These are phyloP conservation scores for Triplophysa siluroides DNA, from an alignment of 2,113 vertebrate species.

Conservation along the genomic window DNA sequence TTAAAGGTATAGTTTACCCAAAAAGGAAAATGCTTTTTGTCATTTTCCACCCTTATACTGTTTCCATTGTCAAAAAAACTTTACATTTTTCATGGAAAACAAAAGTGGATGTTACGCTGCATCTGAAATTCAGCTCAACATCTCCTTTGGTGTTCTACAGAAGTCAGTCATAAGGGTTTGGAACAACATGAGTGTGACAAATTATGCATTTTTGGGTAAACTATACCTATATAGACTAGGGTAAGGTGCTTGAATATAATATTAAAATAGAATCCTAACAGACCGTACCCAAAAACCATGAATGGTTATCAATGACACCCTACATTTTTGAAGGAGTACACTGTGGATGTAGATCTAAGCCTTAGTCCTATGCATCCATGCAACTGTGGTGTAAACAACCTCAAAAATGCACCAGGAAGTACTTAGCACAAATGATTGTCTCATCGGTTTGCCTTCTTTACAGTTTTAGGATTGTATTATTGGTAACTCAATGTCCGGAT, in stretches of 20 bases:
- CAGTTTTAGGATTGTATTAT: neutral
- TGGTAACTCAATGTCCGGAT: neutral
- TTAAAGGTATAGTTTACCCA: neutral
- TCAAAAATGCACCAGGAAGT: constrained; percentile 50
- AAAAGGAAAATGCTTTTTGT: too few relatives aligned
- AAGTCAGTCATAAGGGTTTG: too few relatives aligned
- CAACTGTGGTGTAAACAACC: constrained; percentile 62
- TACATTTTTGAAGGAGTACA: constrained; percentile 43
- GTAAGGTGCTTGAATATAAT: neutral
- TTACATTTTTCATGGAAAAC: neutral
- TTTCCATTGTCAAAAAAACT: too few relatives aligned
- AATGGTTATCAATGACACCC: constrained; percentile 42
- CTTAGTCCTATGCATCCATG: constrained; percentile 76
- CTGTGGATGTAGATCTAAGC: constrained; percentile 58
- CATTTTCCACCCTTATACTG: too few relatives aligned
- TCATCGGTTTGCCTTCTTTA: constrained; percentile 20
- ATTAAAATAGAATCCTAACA: constrained; percentile 19
- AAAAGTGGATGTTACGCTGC: too few relatives aligned
- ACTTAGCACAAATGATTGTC: constrained; percentile 45
- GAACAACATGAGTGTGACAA: too few relatives aligned
- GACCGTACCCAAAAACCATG: neutral
- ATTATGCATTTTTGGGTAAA: too few relatives aligned
- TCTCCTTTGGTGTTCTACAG: too few relatives aligned
- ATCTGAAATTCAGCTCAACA: too few relatives aligned
- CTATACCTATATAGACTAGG: neutral